Conservation (phyloP, 92 coral and sea anemone genomes). For the Palythoa grandis region DNA sequence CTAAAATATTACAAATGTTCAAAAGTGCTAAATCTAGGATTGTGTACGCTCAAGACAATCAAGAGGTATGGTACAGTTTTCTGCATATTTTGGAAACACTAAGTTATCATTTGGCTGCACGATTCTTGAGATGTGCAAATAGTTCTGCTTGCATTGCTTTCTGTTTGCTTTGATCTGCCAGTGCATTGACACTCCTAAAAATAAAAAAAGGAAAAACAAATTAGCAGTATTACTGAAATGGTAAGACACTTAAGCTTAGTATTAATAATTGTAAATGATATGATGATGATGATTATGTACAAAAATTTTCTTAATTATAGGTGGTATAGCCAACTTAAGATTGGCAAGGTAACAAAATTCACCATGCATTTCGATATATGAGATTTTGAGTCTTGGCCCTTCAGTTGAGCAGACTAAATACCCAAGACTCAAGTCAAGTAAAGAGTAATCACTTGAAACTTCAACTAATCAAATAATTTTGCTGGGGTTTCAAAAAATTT, state of each 20-base stretch:
- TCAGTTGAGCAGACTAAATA: too few relatives aligned
- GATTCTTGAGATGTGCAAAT: slow-evolving; percentile 85
- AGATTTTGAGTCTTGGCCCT: too few relatives aligned
- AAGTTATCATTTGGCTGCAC: slow-evolving; percentile 37
- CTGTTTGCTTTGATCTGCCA: slow-evolving; percentile 83
- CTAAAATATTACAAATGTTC: slow-evolving; percentile 35
- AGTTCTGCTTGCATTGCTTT: slow-evolving; percentile 92
- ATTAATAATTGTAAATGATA: too few relatives aligned
- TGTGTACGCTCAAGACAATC: slow-evolving; percentile 14
- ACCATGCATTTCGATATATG: too few relatives aligned
- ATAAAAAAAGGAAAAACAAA: background rate
- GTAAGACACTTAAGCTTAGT: background rate
- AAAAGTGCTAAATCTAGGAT: slow-evolving; percentile 2
- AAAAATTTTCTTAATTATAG: too few relatives aligned
- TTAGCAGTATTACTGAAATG: background rate
- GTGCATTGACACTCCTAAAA: slow-evolving; percentile 85
- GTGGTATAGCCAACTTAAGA: too few relatives aligned
- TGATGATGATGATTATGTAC: too few relatives aligned
- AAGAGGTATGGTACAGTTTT: slow-evolving; percentile 25
- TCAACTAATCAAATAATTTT: too few relatives aligned
- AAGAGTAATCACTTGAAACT: too few relatives aligned
- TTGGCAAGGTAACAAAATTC: too few relatives aligned
- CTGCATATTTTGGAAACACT: background rate
- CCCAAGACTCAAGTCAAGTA: too few relatives aligned
- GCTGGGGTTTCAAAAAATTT: too few relatives aligned